A percentile compares a stretch with the other conserved stretches of the same genome.
These are phyloP conservation scores for Cinclus mexicanus DNA, from an alignment of 2,113 vertebrate species.

Conservation along the genomic window DNA sequence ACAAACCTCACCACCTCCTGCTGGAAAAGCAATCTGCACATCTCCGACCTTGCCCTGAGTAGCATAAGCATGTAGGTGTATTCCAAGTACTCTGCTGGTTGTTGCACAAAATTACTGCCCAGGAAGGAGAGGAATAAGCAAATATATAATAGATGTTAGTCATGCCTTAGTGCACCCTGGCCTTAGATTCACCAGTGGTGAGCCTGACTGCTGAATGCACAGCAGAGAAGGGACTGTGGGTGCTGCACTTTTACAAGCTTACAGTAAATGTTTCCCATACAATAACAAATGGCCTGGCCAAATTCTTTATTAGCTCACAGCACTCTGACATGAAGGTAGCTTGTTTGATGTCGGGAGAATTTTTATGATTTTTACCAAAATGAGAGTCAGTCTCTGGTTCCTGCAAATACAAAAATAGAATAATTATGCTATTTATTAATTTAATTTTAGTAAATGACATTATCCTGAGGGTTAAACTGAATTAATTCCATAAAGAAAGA, in stretches of 20 bases:
- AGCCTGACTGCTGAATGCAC: background rate
- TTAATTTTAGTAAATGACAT: slow-evolving; percentile 15
- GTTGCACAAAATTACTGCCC: background rate
- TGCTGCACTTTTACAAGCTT: background rate
- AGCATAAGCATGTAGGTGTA: background rate
- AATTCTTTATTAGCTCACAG: background rate
- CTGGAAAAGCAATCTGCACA: slow-evolving; percentile 7
- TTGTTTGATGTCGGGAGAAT: slow-evolving; percentile 1
- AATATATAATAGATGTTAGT: background rate
- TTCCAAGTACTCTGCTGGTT: background rate
- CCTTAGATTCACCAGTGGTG: background rate
- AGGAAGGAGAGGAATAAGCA: background rate
- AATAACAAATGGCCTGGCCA: background rate
- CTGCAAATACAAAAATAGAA: slow-evolving; percentile 1
- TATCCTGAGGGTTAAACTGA: background rate
- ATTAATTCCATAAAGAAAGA: background rate
- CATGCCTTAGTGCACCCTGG: background rate
- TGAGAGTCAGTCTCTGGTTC: background rate
- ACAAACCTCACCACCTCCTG: background rate
- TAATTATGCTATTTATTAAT: background rate
- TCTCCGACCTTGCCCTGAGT: background rate
- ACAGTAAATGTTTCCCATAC: background rate
- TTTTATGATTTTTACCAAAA: slow-evolving; percentile 22
- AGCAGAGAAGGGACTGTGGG: background rate
- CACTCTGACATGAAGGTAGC: background rate